A percentile compares a stretch with the other conserved stretches of the same genome.
Evolutionary conservation across 2,797 vertebrate species (phyloP).

Genomic region (Erpetoichthys calabaricus): DNA sequence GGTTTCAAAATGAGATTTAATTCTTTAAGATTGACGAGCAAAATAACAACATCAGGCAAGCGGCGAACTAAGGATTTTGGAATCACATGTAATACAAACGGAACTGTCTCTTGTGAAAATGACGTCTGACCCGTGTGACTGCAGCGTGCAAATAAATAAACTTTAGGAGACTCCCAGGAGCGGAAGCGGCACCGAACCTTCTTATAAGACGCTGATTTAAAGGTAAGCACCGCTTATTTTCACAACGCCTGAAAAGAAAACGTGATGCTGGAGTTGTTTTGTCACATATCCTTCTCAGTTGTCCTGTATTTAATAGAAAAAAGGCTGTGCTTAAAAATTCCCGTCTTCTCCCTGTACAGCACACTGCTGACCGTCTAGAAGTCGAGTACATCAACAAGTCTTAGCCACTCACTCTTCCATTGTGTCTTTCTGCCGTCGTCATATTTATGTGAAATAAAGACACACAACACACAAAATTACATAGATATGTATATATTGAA

Average conservation of each 20-base stretch:
- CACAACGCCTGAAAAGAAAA: too few species aligned
- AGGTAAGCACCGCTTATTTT: too few species aligned
- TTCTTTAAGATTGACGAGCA: too few species aligned
- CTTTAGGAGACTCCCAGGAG: slow-evolving; percentile 19
- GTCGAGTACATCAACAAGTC: slow-evolving; percentile 53
- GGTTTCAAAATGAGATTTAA: too few species aligned
- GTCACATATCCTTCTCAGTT: too few species aligned
- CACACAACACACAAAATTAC: slow-evolving; percentile 14
- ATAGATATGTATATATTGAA: too few species aligned
- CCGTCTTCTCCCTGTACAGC: too few species aligned
- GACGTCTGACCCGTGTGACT: slow-evolving; percentile 39
- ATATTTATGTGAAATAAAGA: slow-evolving; percentile 17
- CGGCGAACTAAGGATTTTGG: too few species aligned
- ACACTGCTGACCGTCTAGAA: slow-evolving; percentile 10
- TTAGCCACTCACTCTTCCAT: slow-evolving; percentile 30
- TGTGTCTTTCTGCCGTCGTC: slow-evolving; percentile 16
- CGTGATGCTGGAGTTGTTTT: too few species aligned
- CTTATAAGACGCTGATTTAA: not conserved
- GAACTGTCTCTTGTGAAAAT: slow-evolving; percentile 28
- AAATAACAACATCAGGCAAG: too few species aligned
- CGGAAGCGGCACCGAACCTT: slow-evolving; percentile 14
- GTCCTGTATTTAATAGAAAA: too few species aligned
- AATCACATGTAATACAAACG: slow-evolving; percentile 19
- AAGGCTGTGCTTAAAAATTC: too few species aligned
- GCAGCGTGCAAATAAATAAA: slow-evolving; percentile 35